Conservation (phyloP, 2,797 vertebrate species). For the Rhadinocentrus ornatus region DNA sequence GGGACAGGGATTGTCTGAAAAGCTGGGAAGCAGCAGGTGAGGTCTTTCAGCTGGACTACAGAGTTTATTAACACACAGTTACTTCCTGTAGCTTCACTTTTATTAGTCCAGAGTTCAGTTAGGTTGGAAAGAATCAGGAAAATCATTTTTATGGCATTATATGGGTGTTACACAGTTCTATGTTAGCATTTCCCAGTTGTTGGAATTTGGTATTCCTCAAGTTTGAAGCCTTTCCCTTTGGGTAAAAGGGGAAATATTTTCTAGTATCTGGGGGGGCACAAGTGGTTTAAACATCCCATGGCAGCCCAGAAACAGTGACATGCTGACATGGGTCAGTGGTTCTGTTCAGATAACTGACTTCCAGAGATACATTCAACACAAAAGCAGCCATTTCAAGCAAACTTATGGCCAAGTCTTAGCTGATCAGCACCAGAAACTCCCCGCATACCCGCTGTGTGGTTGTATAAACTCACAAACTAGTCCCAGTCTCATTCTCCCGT, state of each 20-base stretch:
- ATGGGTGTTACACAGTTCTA: not conserved
- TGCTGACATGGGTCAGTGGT: not conserved
- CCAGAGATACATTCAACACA: no score
- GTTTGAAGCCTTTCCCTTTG: not conserved
- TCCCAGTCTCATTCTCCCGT: conserved; percentile 11
- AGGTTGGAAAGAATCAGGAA: conserved; percentile 10
- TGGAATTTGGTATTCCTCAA: not conserved
- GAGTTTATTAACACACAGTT: not conserved
- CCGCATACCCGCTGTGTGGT: conserved; percentile 5
- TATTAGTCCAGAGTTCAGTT: not conserved
- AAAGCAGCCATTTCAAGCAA: not conserved
- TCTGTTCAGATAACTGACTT: not conserved
- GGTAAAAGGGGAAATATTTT: conserved; percentile 10
- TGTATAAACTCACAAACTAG: conserved; percentile 20
- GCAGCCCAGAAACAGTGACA: conserved; percentile 11
- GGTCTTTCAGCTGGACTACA: not conserved
- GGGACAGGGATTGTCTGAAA: conserved; percentile 85
- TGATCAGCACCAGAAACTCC: not conserved
- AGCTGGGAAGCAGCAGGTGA: conserved; percentile 90
- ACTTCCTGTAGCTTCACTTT: not conserved
- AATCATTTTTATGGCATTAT: not conserved
- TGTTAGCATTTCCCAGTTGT: not conserved
- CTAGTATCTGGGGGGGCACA: conserved; percentile 16
- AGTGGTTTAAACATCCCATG: conserved; percentile 47
- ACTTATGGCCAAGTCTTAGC: not conserved